These are phyloP conservation scores for Zosterops japonicus DNA, from an alignment of 2,113 vertebrate species.

Conservation along the genomic window DNA sequence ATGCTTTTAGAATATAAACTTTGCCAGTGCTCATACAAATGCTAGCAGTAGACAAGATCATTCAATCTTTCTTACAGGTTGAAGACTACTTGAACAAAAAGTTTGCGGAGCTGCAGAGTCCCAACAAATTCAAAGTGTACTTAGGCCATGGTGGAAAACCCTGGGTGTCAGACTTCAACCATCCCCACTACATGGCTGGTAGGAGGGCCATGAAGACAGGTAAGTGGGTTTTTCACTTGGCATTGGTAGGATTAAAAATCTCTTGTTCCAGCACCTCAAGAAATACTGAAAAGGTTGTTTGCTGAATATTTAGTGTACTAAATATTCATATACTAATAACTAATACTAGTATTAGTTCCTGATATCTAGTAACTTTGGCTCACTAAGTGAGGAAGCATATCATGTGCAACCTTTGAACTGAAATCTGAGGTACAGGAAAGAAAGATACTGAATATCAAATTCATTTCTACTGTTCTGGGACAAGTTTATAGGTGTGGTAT, in stretches of 20 bases:
- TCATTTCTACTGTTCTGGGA: not conserved
- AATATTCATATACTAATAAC: no score
- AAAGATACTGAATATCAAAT: not conserved
- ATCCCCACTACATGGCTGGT: slow-evolving; percentile 94
- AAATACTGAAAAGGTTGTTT: not conserved
- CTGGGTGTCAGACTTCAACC: slow-evolving; percentile 96
- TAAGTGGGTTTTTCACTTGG: slow-evolving; percentile 47
- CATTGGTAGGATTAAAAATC: not conserved
- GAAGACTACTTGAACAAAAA: slow-evolving; percentile 80
- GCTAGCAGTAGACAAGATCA: not conserved
- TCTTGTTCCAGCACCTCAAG: not conserved
- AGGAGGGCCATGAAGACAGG: slow-evolving; percentile 92
- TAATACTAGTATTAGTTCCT: not conserved
- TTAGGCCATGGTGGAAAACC: slow-evolving; percentile 91
- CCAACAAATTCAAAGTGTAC: slow-evolving; percentile 87
- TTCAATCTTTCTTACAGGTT: slow-evolving; percentile 75
- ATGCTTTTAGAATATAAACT: not conserved
- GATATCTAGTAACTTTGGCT: fast-evolving
- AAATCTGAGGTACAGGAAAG: not conserved
- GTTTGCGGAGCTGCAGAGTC: slow-evolving; percentile 84
- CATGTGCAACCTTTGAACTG: not conserved
- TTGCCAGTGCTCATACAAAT: not conserved
- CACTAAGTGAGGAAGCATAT: not conserved
- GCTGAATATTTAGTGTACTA: not conserved
- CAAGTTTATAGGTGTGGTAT: not conserved